Percentiles rank a stretch among this genome's conserved stretches.
phyloP scores from a whole-genome alignment of 1,140 invertebrate species.

The Drosophila athabasca region DNA sequence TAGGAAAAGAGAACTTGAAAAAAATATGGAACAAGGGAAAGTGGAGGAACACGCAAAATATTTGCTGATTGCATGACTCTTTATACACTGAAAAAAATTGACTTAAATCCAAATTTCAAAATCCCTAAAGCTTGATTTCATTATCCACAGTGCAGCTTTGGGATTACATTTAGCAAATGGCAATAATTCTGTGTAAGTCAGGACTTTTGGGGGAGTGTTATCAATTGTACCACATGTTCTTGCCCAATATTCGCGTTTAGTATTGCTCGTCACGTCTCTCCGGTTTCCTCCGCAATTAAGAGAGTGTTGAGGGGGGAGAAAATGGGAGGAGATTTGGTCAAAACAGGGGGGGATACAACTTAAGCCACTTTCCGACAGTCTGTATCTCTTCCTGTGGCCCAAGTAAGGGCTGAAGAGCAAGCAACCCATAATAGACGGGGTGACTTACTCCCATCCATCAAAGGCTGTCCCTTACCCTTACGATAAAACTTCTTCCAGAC shows the following conservation, averaged over 20 bases:
- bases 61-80: conserved; percentile 3
- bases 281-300: conserved; percentile 67
- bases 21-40: conserved; percentile 18
- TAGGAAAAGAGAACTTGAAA: conserved; percentile 4
- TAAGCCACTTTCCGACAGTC: conserved; percentile 43
- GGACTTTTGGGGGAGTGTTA: conserved; percentile 2
- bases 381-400: conserved; percentile 47
- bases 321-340: conserved; percentile 23
- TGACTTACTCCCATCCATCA: conserved; percentile 57
- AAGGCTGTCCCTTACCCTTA: conserved; percentile 21
- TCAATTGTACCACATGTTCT: conserved; percentile 42
- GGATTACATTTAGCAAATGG: conserved; percentile 32
- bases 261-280: conserved; percentile 59
- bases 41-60: conserved; percentile 19
- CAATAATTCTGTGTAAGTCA: background rate
- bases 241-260: conserved; percentile 26
- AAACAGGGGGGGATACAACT: background rate
- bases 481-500: background rate
- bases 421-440: conserved; percentile 12
- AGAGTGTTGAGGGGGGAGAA: background rate
- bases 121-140: too few species aligned
- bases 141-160: conserved; percentile 10
- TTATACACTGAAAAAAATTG: too few species aligned
- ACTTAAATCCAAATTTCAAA: too few species aligned
- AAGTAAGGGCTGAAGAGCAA: conserved; percentile 16